Evolutionary conservation across 2,797 vertebrate species (phyloP), one percentile per base, ranked within the genome.

Genomic region (Chaunax sp.): DNA sequence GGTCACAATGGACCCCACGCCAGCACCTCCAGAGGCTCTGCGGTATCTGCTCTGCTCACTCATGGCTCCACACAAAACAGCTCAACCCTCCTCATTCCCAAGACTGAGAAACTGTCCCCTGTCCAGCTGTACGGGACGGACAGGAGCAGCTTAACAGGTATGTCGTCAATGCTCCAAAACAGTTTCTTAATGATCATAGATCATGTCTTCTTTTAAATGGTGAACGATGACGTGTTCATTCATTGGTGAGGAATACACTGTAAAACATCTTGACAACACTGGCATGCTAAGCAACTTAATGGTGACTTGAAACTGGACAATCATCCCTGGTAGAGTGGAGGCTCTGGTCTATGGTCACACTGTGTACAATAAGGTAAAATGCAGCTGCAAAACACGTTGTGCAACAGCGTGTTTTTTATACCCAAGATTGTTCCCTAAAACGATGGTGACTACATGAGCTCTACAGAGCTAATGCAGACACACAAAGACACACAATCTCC

Each of bases 51-150:
- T 43, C 86, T 92, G 44, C 91, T 93, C 26, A 61, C 77, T 16
- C 91, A 92, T 2, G 65, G 86, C 64, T 64, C 85, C 3, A 30
- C 77, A 1, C 78, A 84, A 66, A 64, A 59, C 20, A 41, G 49
- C 46, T 53, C 88, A 2, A 56, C 92, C 0, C 91, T 94, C 70
- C 85, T 95, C 25, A 72, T 94, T 47, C 96, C 96, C 73, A 99
- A 99, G 90, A 94, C 89, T 0, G 97, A 99, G 88, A 93, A 92
- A 20, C 91, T 97, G 0, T 98, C 97, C 0, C 97, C 97, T 0
- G 93, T 94, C 0, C 94, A 91, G 0, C 80, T 89, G 16, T 94
- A 93, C 0, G n/a, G 78, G 58, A 89, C 94, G 58, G 94, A 98
- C 55, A 89, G 80, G 61, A 87, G 69, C 81, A 81, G 69, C 76